phyloP scores from a whole-genome alignment of 2,113 vertebrate species.

The Pomatostomus ruficeps region DNA sequence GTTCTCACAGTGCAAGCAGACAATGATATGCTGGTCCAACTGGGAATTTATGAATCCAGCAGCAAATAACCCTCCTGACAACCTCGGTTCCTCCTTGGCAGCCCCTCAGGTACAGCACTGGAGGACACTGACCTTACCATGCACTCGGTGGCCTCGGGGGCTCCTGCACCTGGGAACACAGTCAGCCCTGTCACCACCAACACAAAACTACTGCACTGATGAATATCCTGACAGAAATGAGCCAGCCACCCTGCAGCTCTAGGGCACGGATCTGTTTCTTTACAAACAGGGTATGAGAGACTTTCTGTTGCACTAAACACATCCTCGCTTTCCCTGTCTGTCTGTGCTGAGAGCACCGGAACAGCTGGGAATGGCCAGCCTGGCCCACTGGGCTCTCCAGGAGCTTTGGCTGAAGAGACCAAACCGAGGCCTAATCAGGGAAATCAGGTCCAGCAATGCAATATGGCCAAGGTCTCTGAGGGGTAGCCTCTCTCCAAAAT shows the following conservation, averaged over 20 bases:
- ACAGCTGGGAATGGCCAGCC: not conserved
- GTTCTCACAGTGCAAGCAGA: not conserved
- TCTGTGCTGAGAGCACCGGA: not conserved
- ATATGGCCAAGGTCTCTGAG: not conserved
- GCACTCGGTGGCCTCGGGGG: not conserved
- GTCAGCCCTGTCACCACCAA: not conserved
- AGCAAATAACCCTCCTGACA: not conserved
- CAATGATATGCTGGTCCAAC: not conserved
- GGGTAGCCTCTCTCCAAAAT: not conserved
- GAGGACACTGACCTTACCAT: not conserved
- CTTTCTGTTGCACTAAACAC: not conserved
- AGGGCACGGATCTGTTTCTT: not conserved
- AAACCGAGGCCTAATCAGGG: not conserved
- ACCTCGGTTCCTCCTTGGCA: not conserved
- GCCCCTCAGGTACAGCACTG: not conserved
- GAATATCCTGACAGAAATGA: not conserved
- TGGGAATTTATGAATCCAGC: not conserved
- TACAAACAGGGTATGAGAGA: not conserved
- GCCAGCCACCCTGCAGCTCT: not conserved
- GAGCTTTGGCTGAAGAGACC: not conserved
- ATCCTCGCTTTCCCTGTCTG: not conserved
- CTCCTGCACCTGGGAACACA: not conserved
- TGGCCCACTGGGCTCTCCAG: not conserved
- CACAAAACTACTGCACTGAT: not conserved
- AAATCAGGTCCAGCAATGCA: fast-evolving